Conservation (phyloP, 53 echinoderm and acorn worm species). For the Antedon mediterranea region DNA sequence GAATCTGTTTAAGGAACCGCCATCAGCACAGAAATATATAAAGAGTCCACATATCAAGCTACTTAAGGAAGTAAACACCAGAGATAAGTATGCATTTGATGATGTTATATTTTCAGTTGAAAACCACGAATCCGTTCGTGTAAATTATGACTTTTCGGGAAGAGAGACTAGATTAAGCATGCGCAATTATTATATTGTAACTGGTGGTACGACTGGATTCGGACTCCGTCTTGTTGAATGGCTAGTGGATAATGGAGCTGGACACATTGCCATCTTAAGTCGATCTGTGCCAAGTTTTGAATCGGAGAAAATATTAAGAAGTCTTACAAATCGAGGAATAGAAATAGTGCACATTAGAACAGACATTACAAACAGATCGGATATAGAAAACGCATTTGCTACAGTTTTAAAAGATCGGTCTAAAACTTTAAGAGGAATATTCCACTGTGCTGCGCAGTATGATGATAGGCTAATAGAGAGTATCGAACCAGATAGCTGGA, state of each 20-base stretch:
- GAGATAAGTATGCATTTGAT: background rate
- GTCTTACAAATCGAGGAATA: background rate
- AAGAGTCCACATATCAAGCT: background rate
- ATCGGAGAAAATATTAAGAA: background rate
- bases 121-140: background rate
- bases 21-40: background rate
- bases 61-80: too few species aligned
- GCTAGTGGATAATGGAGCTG: constrained; percentile 34
- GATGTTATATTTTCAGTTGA: background rate
- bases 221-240: constrained; percentile 36
- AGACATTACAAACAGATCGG: constrained; percentile 20
- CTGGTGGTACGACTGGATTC: constrained; percentile 50
- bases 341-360: constrained; percentile 17
- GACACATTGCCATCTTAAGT: constrained; percentile 18
- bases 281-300: constrained; percentile 17
- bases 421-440: constrained; percentile 26
- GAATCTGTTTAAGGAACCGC: background rate
- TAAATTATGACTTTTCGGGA: background rate
- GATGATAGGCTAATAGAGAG: constrained; percentile 19
- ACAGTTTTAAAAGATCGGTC: background rate
- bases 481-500: constrained; percentile 28
- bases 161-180: background rate
- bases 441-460: constrained; percentile 49
- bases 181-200: constrained; percentile 32
- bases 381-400: background rate